These are phyloP conservation scores for Chrysina gloriosa DNA, from an alignment of 2,888 invertebrate genomes.

Conservation along the genomic window DNA sequence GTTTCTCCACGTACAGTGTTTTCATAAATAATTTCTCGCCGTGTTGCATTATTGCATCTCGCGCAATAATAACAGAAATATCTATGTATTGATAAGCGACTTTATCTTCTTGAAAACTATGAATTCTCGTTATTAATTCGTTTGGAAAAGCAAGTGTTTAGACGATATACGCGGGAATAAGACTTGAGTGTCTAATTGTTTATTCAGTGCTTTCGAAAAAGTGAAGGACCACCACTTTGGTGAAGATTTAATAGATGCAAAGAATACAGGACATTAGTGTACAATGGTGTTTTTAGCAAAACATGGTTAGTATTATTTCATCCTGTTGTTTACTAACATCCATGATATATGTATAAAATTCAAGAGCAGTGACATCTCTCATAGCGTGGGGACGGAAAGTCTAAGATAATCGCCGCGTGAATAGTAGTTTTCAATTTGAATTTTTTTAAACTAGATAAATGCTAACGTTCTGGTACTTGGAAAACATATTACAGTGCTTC, in stretches of 20 bases:
- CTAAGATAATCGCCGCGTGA: not conserved
- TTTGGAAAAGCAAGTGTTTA: constrained; percentile 5
- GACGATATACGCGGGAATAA: not conserved
- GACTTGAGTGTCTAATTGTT: not conserved
- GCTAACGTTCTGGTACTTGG: no score
- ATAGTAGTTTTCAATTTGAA: not conserved
- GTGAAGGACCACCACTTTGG: not conserved
- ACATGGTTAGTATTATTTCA: constrained; percentile 48
- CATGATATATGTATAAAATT: no score
- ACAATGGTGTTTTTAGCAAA: constrained; percentile 51
- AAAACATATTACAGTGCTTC: no score
- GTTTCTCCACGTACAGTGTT: constrained; percentile 40
- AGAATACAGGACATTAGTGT: constrained; percentile 2
- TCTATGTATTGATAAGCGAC: constrained; percentile 42
- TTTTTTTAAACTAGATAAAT: not conserved
- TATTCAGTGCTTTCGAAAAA: not conserved
- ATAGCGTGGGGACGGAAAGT: not conserved
- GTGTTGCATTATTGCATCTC: constrained; percentile 31
- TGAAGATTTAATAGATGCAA: constrained; percentile 13
- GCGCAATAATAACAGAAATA: constrained; percentile 33
- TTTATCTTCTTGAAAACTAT: constrained; percentile 35
- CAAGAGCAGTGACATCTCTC: constrained; percentile 1
- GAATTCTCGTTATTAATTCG: constrained; percentile 12
- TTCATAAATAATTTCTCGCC: constrained; percentile 41
- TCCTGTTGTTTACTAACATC: constrained; percentile 3